Evolutionary conservation across 2,888 invertebrate genomes (phyloP).

Genomic region (Argyresthia goedartella): DNA sequence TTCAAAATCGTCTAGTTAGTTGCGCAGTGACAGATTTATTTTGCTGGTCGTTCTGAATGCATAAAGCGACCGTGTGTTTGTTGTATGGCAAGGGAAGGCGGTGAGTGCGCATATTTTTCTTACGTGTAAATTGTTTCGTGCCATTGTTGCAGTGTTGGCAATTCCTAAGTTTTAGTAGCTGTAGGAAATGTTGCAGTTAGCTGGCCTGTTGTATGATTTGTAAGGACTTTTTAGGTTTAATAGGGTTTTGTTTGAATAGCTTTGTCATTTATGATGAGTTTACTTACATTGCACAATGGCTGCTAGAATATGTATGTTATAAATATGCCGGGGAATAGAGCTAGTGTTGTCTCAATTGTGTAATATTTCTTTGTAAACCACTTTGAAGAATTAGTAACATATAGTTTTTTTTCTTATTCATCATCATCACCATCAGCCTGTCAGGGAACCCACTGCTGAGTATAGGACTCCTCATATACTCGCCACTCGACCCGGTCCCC

Average conservation of each 20-base stretch:
- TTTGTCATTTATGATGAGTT: neutral
- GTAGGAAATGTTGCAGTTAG: neutral
- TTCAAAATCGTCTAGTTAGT: slow-evolving; percentile 29
- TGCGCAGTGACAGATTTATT: slow-evolving; percentile 24
- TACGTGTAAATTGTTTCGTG: neutral
- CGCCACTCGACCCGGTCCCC: too few species aligned
- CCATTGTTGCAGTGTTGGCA: neutral
- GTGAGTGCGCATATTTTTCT: neutral
- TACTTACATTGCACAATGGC: too few species aligned
- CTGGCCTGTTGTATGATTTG: neutral
- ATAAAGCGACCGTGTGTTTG: slow-evolving; percentile 1
- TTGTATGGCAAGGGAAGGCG: neutral
- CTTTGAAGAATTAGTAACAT: too few species aligned
- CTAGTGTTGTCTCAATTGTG: too few species aligned
- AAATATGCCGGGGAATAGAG: too few species aligned
- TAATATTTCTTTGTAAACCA: too few species aligned
- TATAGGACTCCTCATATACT: too few species aligned
- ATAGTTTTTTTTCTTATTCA: too few species aligned
- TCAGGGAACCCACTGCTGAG: too few species aligned
- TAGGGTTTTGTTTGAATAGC: neutral
- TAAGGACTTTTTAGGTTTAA: neutral
- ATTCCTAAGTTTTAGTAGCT: neutral
- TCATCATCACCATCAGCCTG: too few species aligned
- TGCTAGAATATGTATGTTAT: too few species aligned
- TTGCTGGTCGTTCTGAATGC: neutral